Base-by-base conservation (phyloP, 2,113 vertebrate species). In the Peromyscus leucopus region DNA sequence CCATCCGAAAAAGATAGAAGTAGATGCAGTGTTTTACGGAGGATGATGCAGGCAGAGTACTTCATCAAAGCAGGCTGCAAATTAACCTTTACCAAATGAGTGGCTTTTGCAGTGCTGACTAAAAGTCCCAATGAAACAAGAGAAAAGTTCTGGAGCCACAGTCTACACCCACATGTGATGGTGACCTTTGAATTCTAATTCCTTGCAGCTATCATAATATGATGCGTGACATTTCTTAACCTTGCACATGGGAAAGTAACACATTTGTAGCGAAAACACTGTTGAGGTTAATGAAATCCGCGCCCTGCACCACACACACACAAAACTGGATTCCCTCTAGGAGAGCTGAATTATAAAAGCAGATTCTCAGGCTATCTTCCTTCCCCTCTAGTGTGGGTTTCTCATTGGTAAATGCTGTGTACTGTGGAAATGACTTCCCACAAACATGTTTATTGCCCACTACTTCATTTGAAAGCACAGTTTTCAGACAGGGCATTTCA, bases 31-130 rank as follows among this genome's bases (percentile, higher is more conserved):
- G 46, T 57, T 95, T 91, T 83, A 97, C 96, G 63, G 67, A 75
- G 96, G 46, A n/a, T 57, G 91, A 94, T 71, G 11, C 36, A 78
- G 11, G 2, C 51, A 94, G 93, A 97, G 61, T 0, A 0, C 22
- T 85, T 94, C 94, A 92, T 96, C 94, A 98, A 88, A 85, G 4
- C 76, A 79, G 65, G 19, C 71, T 78, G 17, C 0, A 82, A 98
- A 98, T 98, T 97, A 98, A 97, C 96, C 88, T 98, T 98, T 97
- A 94, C 72, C 94, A 94, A 97, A 97, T 51, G 76, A 97, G 93
- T 83, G 6, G 63, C 36, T 98, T 97, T 84, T 82, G 74, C 75
- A 61, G 55, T 24, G 83, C 2, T 51, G 80, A 96, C 94, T 83
- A 97, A 94, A 98, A 98, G 36, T 55, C 74, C 61, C 89, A 93